Conservation (phyloP, 2,888 invertebrate genomes). For the Unio pictorum region DNA sequence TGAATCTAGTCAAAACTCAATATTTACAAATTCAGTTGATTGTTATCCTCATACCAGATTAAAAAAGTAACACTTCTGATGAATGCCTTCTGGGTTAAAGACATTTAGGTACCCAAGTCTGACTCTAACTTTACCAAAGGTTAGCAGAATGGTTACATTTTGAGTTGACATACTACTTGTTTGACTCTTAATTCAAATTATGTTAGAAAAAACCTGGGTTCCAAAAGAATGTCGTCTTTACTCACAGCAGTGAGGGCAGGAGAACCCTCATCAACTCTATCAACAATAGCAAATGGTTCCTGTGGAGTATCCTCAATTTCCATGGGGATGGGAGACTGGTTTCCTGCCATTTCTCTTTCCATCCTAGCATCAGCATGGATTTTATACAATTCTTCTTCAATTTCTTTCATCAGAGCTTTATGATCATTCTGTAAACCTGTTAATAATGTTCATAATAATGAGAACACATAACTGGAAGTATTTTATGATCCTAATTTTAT, state of each 20-base stretch:
- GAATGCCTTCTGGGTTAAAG: too few relatives aligned
- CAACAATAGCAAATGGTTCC: slow-evolving; percentile 80
- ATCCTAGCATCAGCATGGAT: slow-evolving; percentile 70
- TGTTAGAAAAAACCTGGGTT: too few relatives aligned
- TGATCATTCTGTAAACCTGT: slow-evolving; percentile 91
- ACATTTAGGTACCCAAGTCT: too few relatives aligned
- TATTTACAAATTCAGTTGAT: neutral
- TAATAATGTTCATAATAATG: slow-evolving; percentile 8
- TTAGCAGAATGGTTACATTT: too few relatives aligned
- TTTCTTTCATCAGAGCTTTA: slow-evolving; percentile 85
- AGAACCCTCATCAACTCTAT: slow-evolving; percentile 82
- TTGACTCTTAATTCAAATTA: too few relatives aligned
- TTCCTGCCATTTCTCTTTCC: slow-evolving; percentile 6
- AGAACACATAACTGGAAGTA: too few relatives aligned
- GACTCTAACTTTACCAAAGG: too few relatives aligned
- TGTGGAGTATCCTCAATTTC: neutral
- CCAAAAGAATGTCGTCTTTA: neutral
- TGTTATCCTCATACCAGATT: neutral
- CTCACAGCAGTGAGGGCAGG: slow-evolving; percentile 88
- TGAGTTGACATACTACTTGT: too few relatives aligned
- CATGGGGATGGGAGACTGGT: neutral
- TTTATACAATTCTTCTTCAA: slow-evolving; percentile 83
- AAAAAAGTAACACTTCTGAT: neutral
- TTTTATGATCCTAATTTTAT: too few relatives aligned
- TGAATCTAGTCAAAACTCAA: neutral